A percentile compares a stretch with the other conserved stretches of the same genome.
phyloP scores from a whole-genome alignment of 2,797 vertebrate species.

The Myotis findleyi region DNA sequence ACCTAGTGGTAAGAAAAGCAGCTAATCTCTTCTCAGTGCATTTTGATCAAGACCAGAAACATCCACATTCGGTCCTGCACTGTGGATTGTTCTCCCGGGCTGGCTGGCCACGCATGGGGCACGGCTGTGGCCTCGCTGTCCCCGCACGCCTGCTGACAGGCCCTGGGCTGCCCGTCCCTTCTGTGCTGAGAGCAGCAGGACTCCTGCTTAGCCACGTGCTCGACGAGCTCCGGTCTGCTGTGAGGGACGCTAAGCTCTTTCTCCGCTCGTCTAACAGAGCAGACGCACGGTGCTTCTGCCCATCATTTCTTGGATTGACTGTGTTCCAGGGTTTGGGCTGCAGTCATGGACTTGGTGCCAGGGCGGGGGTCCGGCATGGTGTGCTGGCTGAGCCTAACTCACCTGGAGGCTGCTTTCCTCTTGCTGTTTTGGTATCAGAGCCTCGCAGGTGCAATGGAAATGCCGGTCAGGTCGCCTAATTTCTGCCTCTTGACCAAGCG shows the following conservation, averaged over 20 bases:
- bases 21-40: conserved; percentile 74
- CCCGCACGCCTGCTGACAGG: conserved; percentile 84
- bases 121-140: conserved; percentile 53
- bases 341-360: conserved; percentile 69
- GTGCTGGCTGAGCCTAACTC: background rate
- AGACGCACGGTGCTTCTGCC: conserved; percentile 69
- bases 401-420: conserved; percentile 71
- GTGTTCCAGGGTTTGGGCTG: conserved; percentile 61
- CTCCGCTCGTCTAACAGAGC: conserved; percentile 69
- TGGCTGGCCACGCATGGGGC: conserved; percentile 75
- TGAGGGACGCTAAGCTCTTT: conserved; percentile 70
- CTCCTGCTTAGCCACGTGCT: conserved; percentile 85
- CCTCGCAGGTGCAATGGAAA: background rate
- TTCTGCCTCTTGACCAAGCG: too few species aligned
- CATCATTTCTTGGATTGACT: conserved; percentile 77
- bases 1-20: conserved; percentile 57
- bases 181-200: conserved; percentile 75
- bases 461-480: background rate
- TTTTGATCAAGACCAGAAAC: conserved; percentile 81
- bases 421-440: background rate
- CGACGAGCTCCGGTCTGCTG: conserved; percentile 74
- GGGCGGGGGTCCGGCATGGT: background rate
- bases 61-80: conserved; percentile 76
- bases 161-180: conserved; percentile 66
- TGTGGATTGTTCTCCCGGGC: background rate